These are phyloP conservation scores for Ceyx melanurus DNA, from an alignment of 2,113 vertebrate species.

Conservation along the genomic window DNA sequence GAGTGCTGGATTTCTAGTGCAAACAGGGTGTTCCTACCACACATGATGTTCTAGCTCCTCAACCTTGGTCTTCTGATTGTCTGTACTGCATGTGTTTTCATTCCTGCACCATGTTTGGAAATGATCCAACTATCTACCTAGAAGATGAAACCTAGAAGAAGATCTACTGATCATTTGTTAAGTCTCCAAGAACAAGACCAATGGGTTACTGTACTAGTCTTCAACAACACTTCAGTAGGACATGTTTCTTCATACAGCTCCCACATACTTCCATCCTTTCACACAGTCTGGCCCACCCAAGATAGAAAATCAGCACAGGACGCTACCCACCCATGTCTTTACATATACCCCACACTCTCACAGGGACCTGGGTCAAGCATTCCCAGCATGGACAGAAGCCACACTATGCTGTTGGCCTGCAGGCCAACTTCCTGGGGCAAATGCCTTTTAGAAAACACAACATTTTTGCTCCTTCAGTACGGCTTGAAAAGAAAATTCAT, in stretches of 20 bases:
- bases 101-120: background rate
- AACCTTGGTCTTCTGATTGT: background rate
- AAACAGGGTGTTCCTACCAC: background rate
- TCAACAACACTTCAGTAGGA: background rate
- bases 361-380: background rate
- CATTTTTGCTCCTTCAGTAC: accelerated
- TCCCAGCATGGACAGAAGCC: background rate
- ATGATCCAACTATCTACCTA: background rate
- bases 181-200: background rate
- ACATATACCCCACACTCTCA: background rate
- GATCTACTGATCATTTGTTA: background rate
- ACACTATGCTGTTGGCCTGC: accelerated
- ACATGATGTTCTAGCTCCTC: background rate
- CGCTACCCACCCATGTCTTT: background rate
- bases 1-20: background rate
- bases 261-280: background rate
- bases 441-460: background rate
- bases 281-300: background rate
- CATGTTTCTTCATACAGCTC: background rate
- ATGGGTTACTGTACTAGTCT: background rate
- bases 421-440: background rate
- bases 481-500: background rate
- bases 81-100: accelerated
- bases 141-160: background rate
- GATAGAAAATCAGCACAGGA: background rate